These are phyloP conservation scores for Tarsius wallacei DNA, from an alignment of 2,797 vertebrate species.

Conservation along the genomic window DNA sequence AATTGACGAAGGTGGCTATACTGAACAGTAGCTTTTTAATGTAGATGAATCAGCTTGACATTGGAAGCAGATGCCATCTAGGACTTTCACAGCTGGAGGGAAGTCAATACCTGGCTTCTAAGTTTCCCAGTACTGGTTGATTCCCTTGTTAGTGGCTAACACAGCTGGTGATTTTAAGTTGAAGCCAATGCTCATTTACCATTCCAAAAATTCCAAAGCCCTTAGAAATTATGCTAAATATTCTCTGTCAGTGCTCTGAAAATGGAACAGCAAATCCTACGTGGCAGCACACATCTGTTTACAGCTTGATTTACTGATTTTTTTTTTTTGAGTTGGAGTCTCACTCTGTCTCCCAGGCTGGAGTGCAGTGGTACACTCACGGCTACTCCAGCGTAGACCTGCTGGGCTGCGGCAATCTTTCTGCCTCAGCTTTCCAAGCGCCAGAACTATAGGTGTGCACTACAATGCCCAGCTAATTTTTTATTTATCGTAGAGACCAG, in stretches of 20 bases:
- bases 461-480: neutral
- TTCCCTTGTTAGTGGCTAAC: neutral
- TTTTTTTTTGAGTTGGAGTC: neutral
- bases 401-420: neutral
- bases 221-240: neutral
- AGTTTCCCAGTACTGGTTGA: neutral
- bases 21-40: neutral
- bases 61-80: neutral
- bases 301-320: neutral
- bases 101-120: neutral
- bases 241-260: neutral
- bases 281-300: neutral
- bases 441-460: neutral
- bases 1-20: neutral
- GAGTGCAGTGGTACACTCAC: neutral
- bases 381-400: neutral
- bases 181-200: neutral
- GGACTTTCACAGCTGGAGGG: neutral
- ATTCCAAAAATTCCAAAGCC: neutral
- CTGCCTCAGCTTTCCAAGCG: neutral
- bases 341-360: neutral
- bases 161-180: neutral
- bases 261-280: neutral
- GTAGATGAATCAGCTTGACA: neutral
- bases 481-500: neutral